Evolutionary conservation across 1,140 invertebrate species (phyloP), one percentile per base, ranked within the genome.

Genomic region (Cyphomyrmex costatus): DNA sequence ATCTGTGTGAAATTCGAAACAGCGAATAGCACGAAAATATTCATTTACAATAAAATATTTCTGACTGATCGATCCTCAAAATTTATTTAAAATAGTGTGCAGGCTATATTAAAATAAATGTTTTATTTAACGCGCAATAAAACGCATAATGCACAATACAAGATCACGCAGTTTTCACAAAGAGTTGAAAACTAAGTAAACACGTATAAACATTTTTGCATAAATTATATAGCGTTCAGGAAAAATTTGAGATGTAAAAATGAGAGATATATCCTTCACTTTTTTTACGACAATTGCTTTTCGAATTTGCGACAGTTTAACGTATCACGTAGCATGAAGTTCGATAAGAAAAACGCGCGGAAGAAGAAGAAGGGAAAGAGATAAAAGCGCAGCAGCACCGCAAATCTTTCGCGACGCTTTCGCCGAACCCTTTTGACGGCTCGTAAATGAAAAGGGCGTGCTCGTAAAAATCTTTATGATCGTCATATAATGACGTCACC

Each of bases 391-490:
- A 36, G 42, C 42, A 49, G 71, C 82, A 73, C 71, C 36, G 70
- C 80, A 61, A 83, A 61, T 83, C 80, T 74, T 49, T 49, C 36
- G 68, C 36, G 36, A 10, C 30, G 42, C 21, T 78, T 42, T 65
- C 12, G 56, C 46, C 30, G 21, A 60, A 78, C 73, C 33, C 56
- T 77, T 85, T 85, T 30, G 58, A 76, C 73, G 33, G 71, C 70
- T 86, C 84, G 76, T 86, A 86, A 86, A 80, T 68, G 36, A 70
- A 60, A 66, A 24, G 53, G 63, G 76, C 36, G 84, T 56, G 76
- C 60, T 86, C 84, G 76, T 86, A 86, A 86, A 86, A 49, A 70
- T 80, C 14, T 86, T 79, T 86, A 86, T 51, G 76, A 66, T 36
- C 53, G 27, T 68, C 74, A 24, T 21, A 30, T 86, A 86, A 70